These are phyloP conservation scores for Gortyna flavago DNA, from an alignment of 2,888 invertebrate genomes.

Conservation along the genomic window DNA sequence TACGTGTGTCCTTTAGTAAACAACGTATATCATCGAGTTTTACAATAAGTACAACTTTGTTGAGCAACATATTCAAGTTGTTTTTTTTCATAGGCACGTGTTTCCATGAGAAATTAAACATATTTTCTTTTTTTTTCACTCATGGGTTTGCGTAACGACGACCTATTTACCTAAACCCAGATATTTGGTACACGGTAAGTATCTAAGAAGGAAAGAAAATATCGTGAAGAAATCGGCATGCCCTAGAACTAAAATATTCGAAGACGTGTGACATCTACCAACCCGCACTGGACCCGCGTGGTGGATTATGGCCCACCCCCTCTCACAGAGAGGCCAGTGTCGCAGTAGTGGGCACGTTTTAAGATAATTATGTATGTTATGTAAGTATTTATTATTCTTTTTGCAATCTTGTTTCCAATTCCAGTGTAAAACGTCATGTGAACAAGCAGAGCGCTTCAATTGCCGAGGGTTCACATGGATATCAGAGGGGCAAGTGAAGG, in stretches of 20 bases:
- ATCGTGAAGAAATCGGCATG: not conserved
- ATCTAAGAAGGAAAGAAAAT: not conserved
- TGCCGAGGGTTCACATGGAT: conserved; percentile 93
- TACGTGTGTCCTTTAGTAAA: not conserved
- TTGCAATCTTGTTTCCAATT: not conserved
- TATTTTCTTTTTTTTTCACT: not conserved
- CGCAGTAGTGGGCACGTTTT: not conserved
- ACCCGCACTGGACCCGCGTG: not conserved
- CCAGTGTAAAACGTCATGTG: conserved; percentile 92
- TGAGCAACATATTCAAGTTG: not conserved
- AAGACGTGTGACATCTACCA: not conserved
- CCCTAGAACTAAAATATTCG: not conserved
- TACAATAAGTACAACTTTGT: not conserved
- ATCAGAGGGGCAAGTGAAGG: conserved; percentile 50
- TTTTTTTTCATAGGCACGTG: not conserved
- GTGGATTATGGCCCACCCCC: not conserved
- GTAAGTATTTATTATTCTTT: not conserved
- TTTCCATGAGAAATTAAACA: not conserved
- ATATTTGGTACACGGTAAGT: not conserved
- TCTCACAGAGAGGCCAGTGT: not conserved
- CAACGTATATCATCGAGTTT: not conserved
- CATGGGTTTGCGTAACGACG: not conserved
- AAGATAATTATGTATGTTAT: not conserved
- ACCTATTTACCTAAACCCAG: not conserved
- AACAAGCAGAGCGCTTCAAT: conserved; percentile 91